phyloP scores from a whole-genome alignment of 2,797 vertebrate species.

The Phylloscopus collybita region DNA sequence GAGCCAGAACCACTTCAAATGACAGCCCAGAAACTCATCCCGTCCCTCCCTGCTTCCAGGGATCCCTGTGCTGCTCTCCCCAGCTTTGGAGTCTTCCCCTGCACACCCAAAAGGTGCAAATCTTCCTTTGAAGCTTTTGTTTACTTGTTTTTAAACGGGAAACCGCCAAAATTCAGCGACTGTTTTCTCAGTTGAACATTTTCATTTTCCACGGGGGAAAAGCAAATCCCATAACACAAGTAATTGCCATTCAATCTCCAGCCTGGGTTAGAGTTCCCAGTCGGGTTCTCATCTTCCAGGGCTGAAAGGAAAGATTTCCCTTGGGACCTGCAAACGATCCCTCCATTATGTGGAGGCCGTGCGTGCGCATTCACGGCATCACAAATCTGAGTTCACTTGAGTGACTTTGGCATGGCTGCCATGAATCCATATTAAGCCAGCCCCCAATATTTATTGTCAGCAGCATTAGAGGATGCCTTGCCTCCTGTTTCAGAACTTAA shows the following conservation, averaged over 20 bases:
- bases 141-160: neutral
- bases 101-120: neutral
- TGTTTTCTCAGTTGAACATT: conserved; percentile 16
- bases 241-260: conserved; percentile 42
- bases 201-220: conserved; percentile 30
- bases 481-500: conserved; percentile 62
- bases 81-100: neutral
- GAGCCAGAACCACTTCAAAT: neutral
- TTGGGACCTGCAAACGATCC: neutral
- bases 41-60: neutral
- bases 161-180: neutral
- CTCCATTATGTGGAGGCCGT: neutral
- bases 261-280: neutral
- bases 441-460: conserved; percentile 60
- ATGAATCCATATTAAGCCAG: neutral
- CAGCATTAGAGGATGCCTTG: conserved; percentile 45
- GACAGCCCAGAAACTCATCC: neutral
- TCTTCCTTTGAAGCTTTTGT: neutral
- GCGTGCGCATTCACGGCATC: neutral
- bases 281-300: conserved; percentile 38
- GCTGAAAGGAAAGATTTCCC: conserved; percentile 54
- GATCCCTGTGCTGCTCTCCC: neutral
- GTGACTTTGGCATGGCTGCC: conserved; percentile 15
- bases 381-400: neutral
- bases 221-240: conserved; percentile 10